Base-by-base conservation (phyloP, 1,140 invertebrate species). In the Camponotus pennsylvanicus region DNA sequence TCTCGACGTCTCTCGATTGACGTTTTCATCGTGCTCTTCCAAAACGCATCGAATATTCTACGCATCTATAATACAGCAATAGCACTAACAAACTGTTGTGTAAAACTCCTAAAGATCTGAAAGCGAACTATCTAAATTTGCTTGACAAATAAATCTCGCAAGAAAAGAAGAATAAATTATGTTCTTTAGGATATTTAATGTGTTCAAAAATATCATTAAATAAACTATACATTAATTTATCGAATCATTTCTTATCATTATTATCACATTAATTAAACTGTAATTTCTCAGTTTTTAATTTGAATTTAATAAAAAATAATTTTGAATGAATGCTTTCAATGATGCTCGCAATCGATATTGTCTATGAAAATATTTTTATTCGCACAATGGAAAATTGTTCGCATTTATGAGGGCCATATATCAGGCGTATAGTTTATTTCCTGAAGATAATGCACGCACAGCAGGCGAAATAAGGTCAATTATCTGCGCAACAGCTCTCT, bases 401-500 rank as follows among this genome's bases (percentile, higher is more conserved):
- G 40, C 32, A 57, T 75, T 70, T 18, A 75, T 57, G 37, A 73
- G 59, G 66, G 21, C 49, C 66, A 80, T 75, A 75, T 61, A 55
- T 49, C 55, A 73, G 40, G 32, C 66, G 79, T 34, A 70, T 42
- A 42, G 61, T 77, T 85, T 73, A 66, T 77, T 89, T 89, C 88
- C 88, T 77, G 88, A 73, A 86, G 78, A 89, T 89, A 87, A 86
- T 75, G 52, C 66, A 71, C 73, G 77, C 73, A 49, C 67, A 77
- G 32, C 59, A 45, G 77, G 66, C 64, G 88, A 89, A 89, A 89
- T 85, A 67, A 67, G 88, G 88, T 89, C 88, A 89, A 86, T 61
- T 66, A 85, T 89, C 79, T 89, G 85, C 88, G 88, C 88, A 86
- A 89, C 69, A 89, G 70, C 85, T 73, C 85, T 73, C 88, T 55